A percentile compares a stretch with the other conserved stretches of the same genome.
phyloP scores from a whole-genome alignment of 1,140 invertebrate genomes.

The Sipha flava region DNA sequence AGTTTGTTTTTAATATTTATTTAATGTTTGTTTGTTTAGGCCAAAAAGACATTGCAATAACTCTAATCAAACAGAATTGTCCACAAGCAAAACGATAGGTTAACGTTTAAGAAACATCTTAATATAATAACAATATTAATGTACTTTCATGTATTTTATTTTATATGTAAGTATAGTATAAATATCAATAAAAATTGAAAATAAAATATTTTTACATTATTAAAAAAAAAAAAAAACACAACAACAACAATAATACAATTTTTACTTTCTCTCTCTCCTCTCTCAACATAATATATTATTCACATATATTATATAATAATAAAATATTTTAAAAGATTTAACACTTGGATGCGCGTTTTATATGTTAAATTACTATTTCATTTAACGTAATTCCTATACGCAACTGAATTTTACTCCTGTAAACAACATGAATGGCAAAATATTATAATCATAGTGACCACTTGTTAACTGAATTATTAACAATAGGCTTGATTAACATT shows the following conservation, averaged over 20 bases:
- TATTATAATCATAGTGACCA: not conserved
- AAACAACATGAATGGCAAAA: slow-evolving; percentile 30
- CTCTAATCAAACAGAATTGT: slow-evolving; percentile 50
- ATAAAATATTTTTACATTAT: slow-evolving; percentile 16
- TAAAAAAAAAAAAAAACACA: slow-evolving; percentile 1
- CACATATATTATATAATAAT: not conserved
- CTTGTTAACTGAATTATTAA: not conserved
- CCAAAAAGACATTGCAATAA: slow-evolving; percentile 49
- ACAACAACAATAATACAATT: slow-evolving; percentile 21
- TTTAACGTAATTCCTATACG: slow-evolving; percentile 16
- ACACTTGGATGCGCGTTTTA: not conserved
- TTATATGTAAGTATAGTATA: slow-evolving; percentile 25
- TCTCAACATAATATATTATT: not conserved
- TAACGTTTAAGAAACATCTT: not conserved
- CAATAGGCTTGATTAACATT: slow-evolving; percentile 6
- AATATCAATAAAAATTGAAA: slow-evolving; percentile 19
- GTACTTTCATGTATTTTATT: not conserved
- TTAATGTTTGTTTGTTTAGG: slow-evolving; percentile 45
- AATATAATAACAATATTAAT: not conserved
- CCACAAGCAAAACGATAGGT: slow-evolving; percentile 37
- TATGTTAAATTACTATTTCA: not conserved
- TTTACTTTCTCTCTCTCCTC: slow-evolving; percentile 18
- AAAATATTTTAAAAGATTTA: slow-evolving; percentile 9
- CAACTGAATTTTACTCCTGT: slow-evolving; percentile 33
- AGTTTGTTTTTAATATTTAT: not conserved